Conservation (phyloP, 2,797 vertebrate species). For the Onychomys arenicola region DNA sequence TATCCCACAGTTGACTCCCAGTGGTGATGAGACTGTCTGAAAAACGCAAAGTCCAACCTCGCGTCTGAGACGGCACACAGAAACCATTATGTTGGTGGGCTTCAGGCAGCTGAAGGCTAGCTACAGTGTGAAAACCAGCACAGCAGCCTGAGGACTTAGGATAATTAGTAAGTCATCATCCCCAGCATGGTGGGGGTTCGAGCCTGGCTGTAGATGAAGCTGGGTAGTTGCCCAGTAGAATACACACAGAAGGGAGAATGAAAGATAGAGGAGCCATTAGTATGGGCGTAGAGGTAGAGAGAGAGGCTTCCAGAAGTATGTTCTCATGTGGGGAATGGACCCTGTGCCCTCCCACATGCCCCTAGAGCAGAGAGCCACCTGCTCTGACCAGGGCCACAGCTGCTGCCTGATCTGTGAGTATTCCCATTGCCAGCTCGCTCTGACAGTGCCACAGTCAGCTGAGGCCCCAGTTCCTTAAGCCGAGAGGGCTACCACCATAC, state of each 20-base stretch:
- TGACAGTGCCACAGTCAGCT: fast-evolving
- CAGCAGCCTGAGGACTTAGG: not conserved
- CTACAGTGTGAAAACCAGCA: not conserved
- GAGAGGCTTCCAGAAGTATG: not conserved
- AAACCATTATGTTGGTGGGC: not conserved
- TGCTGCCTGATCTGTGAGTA: not conserved
- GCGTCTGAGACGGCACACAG: not conserved
- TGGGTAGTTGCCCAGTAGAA: not conserved
- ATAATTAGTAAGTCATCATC: not conserved
- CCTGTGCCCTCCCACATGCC: not conserved
- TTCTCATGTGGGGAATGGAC: not conserved
- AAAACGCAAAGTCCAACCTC: not conserved
- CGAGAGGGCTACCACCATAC: fast-evolving
- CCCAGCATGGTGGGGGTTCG: fast-evolving
- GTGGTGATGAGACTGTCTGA: not conserved
- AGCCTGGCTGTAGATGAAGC: not conserved
- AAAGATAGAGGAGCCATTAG: no score
- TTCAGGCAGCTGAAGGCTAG: not conserved
- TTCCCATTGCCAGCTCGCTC: not conserved
- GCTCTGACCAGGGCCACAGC: not conserved
- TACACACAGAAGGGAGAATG: not conserved
- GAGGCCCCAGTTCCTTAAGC: not conserved
- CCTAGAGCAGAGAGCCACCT: not conserved
- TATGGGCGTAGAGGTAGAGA: not conserved
- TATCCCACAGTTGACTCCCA: not conserved